phyloP scores from a whole-genome alignment of 2,797 vertebrate species.

The Melanotaenia parkinsoni region DNA sequence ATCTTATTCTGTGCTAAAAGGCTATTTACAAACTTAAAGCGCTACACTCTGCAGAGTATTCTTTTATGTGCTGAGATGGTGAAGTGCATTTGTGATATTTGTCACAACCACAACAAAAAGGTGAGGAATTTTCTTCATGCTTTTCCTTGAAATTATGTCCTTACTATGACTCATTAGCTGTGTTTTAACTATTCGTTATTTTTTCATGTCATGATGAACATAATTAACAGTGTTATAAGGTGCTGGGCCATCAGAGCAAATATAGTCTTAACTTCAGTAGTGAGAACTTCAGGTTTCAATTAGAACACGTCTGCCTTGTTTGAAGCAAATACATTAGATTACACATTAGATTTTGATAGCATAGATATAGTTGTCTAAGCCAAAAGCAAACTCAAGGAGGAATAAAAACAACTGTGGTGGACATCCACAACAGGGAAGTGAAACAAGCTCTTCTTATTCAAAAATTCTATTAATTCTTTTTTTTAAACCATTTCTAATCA shows the following conservation, averaged over 20 bases:
- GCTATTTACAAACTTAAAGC: conserved; percentile 4
- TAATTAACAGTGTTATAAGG: background rate
- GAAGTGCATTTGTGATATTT: background rate
- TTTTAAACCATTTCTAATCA: no score
- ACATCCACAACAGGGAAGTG: no score
- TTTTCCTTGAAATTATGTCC: background rate
- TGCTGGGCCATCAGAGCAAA: background rate
- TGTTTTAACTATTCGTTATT: background rate
- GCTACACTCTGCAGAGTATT: conserved; percentile 2
- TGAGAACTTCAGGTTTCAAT: no score
- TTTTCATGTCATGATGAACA: background rate
- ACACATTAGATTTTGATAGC: no score
- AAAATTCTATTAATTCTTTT: no score
- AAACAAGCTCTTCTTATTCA: no score
- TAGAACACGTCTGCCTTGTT: no score
- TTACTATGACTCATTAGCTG: background rate
- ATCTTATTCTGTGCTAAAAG: conserved; percentile 22
- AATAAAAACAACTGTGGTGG: no score
- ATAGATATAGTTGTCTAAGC: no score
- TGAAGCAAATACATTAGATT: no score
- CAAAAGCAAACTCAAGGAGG: no score
- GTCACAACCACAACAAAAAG: background rate
- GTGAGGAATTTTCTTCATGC: background rate
- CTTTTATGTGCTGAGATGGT: conserved; percentile 10
- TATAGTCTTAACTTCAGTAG: background rate